Base-by-base conservation (phyloP, 2,113 vertebrate genomes). In the Eudyptes chrysolophus region DNA sequence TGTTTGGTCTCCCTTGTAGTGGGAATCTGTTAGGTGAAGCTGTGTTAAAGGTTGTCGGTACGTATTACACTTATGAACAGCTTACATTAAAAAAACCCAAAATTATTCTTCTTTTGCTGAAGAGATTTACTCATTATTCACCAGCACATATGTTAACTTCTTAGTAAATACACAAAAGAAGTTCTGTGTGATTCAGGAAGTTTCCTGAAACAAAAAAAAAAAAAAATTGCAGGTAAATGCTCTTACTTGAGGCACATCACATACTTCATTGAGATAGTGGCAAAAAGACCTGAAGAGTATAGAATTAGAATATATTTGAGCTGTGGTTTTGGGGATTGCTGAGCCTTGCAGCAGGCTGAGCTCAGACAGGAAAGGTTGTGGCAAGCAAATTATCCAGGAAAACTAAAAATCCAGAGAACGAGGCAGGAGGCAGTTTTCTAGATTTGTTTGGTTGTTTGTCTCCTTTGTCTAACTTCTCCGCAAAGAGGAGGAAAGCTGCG, bases 1-100 rank as follows among this genome's bases (percentile, higher is more conserved):
- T 98, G 96, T 97, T 95, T 95, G 84, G 83, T 94, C 89, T 87
- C 87, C 66, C 94, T 92, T 78, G 87, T 92, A 97, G 64, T 96
- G 91, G 89, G 92, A 97, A 92, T 94, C 72, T 84, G n/a, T 79
- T 84, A 87, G 87, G 87, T 95, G 94, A 97, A 98, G 89, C 81
- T 96, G 49, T 95, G 78, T 87, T 92, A 96, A 95, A 97, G 42
- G n/a, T 36, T 84, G 60, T 72, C 46, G 26, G 40, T 60, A 51
- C 1, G 3, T 58, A 42, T 81, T 46, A 70, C 16, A 48, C 22
- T 92, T 92, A 38, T 2, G 22, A 92, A 77, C 20, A 57, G 25
- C 15, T 88, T 92, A 54, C 18, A 61, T 5, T 84, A 30, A 83
- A 84, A 69, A 78, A 29, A 2, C 2, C 4, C 6, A 10, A 46